Percentiles rank a stretch among this genome's conserved stretches.
Evolutionary conservation across 2,888 invertebrate species (phyloP).

Genomic region (Cremastinae sp.): DNA sequence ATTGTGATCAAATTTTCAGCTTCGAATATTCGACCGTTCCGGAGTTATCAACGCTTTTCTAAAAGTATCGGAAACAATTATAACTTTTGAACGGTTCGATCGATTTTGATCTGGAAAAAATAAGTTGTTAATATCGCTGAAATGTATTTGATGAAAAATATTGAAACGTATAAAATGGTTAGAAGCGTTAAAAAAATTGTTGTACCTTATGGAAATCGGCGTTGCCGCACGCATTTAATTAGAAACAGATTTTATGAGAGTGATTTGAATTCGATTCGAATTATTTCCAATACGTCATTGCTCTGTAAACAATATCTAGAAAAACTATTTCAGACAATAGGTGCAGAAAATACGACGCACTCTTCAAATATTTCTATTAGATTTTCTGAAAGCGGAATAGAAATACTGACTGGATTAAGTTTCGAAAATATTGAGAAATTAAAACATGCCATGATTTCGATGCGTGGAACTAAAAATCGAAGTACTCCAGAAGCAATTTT

Average conservation of each 20-base stretch:
- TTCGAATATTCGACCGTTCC: too few species aligned
- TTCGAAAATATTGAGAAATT: conserved; percentile 9
- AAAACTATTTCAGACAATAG: conserved; percentile 30
- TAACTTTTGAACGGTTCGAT: too few species aligned
- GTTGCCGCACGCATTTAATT: conserved; percentile 62
- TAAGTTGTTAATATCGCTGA: too few species aligned
- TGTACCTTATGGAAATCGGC: conserved; percentile 64
- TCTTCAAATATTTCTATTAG: conserved; percentile 24
- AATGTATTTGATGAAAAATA: too few species aligned
- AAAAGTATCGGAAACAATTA: too few species aligned
- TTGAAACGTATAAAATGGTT: too few species aligned
- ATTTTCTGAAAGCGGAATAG: conserved; percentile 10
- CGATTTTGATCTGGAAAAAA: too few species aligned
- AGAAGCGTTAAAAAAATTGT: too few species aligned
- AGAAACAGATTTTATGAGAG: conserved; percentile 61
- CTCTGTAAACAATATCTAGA: conserved; percentile 14
- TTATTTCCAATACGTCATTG: conserved; percentile 33
- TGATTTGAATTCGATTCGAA: conserved; percentile 38
- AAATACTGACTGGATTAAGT: conserved; percentile 20
- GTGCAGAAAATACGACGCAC: conserved; percentile 31
- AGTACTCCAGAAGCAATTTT: conserved; percentile 25
- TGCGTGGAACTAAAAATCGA: conserved; percentile 32
- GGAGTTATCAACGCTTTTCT: too few species aligned
- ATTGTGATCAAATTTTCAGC: too few species aligned
- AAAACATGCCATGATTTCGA: conserved; percentile 9